Evolutionary conservation across 2,797 vertebrate species (phyloP).

Genomic region (Glossophaga mutica): DNA sequence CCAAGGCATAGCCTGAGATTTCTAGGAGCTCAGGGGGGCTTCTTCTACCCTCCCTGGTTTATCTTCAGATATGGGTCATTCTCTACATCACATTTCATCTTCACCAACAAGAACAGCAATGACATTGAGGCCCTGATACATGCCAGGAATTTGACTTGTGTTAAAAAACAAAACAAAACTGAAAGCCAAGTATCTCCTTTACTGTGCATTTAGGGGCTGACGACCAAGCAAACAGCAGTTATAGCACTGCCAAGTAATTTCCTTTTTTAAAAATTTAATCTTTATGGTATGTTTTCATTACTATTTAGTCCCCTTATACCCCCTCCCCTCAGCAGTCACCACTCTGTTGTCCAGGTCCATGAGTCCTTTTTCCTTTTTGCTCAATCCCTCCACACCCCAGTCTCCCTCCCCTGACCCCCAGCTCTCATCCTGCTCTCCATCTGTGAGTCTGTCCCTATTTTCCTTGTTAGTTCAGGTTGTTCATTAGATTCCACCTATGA

Average conservation of each 20-base stretch:
- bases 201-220: not conserved
- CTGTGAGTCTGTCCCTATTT: not conserved
- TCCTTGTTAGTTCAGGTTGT: not conserved
- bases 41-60: not conserved
- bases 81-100: not conserved
- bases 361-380: not conserved
- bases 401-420: not conserved
- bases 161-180: not conserved
- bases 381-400: not conserved
- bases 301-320: not conserved
- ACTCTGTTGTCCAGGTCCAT: not conserved
- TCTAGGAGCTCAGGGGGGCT: not conserved
- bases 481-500: not conserved
- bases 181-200: not conserved
- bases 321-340: not conserved
- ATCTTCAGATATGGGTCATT: not conserved
- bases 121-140: not conserved
- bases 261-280: not conserved
- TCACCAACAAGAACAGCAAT: not conserved
- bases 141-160: not conserved
- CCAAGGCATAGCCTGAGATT: not conserved
- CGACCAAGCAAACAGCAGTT: not conserved
- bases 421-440: not conserved
- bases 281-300: not conserved
- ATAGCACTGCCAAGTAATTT: not conserved